Conservation (phyloP, 2,113 vertebrate species). For the Bubo blakistoni region DNA sequence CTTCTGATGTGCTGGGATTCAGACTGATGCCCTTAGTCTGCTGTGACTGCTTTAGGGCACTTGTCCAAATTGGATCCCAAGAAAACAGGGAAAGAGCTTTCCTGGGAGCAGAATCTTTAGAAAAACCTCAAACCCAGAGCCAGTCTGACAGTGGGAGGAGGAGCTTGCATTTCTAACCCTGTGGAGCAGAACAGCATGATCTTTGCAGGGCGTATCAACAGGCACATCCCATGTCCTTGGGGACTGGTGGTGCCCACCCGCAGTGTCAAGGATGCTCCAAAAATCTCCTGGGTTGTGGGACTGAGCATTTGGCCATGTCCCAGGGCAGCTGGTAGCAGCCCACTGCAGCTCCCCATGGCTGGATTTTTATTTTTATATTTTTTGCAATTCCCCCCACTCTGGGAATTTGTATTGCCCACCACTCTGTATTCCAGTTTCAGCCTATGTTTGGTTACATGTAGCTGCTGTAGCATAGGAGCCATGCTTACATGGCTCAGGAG, state of each 20-base stretch:
- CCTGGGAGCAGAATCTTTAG: background rate
- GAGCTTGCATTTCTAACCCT: background rate
- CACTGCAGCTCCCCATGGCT: background rate
- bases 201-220: background rate
- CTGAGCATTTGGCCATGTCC: background rate
- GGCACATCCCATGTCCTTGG: background rate
- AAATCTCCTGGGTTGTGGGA: background rate
- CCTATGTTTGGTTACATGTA: background rate
- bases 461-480: background rate
- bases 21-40: background rate
- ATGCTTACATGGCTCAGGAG: fast-evolving
- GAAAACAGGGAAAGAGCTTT: background rate
- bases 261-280: background rate
- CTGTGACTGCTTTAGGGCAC: background rate
- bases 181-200: background rate
- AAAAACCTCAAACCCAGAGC: background rate
- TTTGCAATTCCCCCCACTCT: background rate
- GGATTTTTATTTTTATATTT: background rate
- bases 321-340: background rate
- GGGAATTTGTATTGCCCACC: background rate
- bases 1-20: background rate
- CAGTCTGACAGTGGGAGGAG: background rate
- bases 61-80: background rate
- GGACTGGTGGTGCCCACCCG: fast-evolving
- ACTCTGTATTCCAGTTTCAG: background rate